These are phyloP conservation scores for Myotis vivesi DNA, from an alignment of 2,797 vertebrate genomes.

Conservation along the genomic window DNA sequence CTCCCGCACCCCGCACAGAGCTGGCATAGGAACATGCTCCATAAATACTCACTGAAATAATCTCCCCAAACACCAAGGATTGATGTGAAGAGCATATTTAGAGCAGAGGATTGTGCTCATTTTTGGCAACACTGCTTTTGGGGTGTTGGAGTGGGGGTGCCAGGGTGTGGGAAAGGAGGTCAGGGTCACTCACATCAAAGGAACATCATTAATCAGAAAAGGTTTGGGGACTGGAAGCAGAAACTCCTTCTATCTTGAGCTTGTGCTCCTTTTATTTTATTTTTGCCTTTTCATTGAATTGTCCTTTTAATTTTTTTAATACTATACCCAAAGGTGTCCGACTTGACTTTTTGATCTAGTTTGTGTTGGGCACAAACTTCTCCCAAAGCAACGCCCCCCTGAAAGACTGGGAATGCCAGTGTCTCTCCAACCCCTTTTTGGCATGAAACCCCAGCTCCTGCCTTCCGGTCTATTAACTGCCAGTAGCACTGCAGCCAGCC, in stretches of 20 bases:
- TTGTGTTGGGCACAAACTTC: neutral
- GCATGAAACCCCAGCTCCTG: neutral
- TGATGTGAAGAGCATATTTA: neutral
- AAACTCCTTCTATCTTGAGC: neutral
- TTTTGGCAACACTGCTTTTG: neutral
- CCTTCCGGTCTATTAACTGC: neutral
- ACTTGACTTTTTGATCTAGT: neutral
- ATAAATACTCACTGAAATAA: constrained; percentile 3
- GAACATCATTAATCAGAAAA: constrained; percentile 15
- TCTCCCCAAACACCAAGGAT: neutral
- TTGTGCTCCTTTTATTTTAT: neutral
- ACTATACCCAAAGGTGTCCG: neutral
- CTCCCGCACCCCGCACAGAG: neutral
- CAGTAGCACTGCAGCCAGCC: neutral
- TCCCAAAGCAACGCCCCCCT: neutral
- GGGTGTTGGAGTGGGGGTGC: neutral
- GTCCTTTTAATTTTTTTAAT: neutral
- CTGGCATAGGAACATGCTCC: neutral
- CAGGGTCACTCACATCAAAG: neutral
- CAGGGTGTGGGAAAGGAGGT: neutral
- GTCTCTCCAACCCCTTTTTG: neutral
- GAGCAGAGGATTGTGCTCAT: neutral
- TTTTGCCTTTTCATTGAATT: neutral
- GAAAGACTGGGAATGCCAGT: neutral
- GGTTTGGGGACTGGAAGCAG: neutral